Base-by-base conservation (phyloP, 2,797 vertebrate genomes). In the Eulemur rubriventer region DNA sequence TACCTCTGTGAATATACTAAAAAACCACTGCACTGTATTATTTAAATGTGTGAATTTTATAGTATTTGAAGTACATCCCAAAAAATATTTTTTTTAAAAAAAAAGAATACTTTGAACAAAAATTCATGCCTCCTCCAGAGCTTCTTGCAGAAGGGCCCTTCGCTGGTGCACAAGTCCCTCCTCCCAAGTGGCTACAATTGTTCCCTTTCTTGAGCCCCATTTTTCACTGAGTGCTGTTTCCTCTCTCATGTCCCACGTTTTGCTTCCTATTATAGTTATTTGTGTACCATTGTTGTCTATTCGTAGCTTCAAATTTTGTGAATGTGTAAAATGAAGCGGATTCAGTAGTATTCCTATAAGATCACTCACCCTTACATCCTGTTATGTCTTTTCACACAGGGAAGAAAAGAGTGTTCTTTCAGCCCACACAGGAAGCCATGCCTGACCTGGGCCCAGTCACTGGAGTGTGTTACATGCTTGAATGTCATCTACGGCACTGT, bases 381-480 rank as follows among this genome's bases (percentile, higher is more conserved):
- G 16, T 35, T 35, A 8, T 6, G 2, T 46, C 50, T 93, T 75
- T 73, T 63, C 63, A 69, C 12, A 13, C 3, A 30, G 20, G 48
- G 41, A 85, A 65, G 67, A 38, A 85, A 70, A 52, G 26, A 38
- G 63, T 12, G 7, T 10, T 41, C 2, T 26, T 92, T 76, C 35
- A 4, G 63, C 28, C 69, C 75, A 67, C 63, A 18, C 4, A 38
- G 35, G 48, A 83, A 69, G 35, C 26, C 18, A 30, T 52, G 46
- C 43, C 52, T 20, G n/a, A 18, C 33, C 79, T n/a, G 43, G 14
- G 17, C 67, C 50, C 22, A 0, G 35, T 20, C 84, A 6, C 0
- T 4, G 30, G 7, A 41, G 30, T 20, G 4, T 10, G 59, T 11
- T 7, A 10, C 24, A 2, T 17, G 41, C 2, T 0, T 1, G 7